Evolutionary conservation across 2,797 vertebrate genomes (phyloP), one percentile per base, ranked within the genome.

Genomic region (Chanos chanos): DNA sequence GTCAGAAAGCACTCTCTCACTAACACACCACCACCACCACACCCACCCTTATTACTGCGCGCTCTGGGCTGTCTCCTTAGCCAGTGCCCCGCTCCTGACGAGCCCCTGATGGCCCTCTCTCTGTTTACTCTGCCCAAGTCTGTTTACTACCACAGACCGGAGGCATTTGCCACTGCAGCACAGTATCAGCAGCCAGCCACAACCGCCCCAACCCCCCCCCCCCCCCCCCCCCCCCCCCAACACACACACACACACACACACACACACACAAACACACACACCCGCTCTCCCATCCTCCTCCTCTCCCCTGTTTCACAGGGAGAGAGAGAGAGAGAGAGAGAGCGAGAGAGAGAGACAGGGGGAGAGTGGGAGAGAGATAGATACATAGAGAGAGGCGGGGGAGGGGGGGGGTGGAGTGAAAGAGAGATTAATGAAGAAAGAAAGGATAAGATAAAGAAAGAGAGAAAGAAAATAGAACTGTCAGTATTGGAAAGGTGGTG

Each of bases 101-200:
- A 30, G 45, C 50, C 48, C 47, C 57, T 61, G 54, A 44, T n/a
- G 63, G 56, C 52, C 50, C 39, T 45, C 18, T n/a, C 37, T 56
- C 48, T 76, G 73, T 80, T 80, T 76, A 77, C 73, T 62, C 43
- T 28, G 25, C 60, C 53, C 50, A 47, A 47, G 40, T 61, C 52
- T 80, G 75, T 80, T 80, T 77, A 74, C 73, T 71, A 70, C 75
- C 72, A 67, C 60, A 33, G 31, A 69, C 27, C 48, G 73, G 75
- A 74, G 71, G 52, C 73, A 77, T 79, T 79, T 74, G 55, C 73
- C 66, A 77, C 75, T 18, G 47, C 48, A 40, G 25, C 66, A 72
- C 31, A n/a, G 71, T 28, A 66, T 70, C 66, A 49, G 48, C 18
- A 39, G 45, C 50, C 40, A 56, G 55, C 47, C 52, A 61, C 31